A percentile compares a stretch with the other conserved stretches of the same genome.
phyloP scores from a whole-genome alignment of 2,797 vertebrate species.

The Paguma larvata region DNA sequence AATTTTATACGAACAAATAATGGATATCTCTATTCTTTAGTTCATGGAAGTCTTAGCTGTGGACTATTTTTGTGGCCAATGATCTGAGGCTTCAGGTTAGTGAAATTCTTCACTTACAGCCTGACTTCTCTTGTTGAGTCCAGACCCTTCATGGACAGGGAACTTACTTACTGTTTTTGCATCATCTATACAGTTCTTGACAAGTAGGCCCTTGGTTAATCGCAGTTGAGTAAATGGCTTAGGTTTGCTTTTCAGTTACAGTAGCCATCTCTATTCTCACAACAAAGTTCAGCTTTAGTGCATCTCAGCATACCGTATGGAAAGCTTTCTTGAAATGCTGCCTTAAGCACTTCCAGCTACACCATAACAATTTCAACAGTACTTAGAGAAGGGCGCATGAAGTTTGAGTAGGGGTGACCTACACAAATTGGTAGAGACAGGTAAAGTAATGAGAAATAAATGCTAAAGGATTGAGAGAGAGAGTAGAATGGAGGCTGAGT shows the following conservation, averaged over 20 bases:
- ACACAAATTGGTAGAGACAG: conserved; percentile 33
- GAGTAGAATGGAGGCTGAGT: not conserved
- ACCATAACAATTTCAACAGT: conserved; percentile 18
- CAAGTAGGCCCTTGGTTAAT: not conserved
- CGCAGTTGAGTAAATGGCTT: not conserved
- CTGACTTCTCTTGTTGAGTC: not conserved
- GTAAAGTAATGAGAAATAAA: conserved; percentile 32
- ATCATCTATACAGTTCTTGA: not conserved
- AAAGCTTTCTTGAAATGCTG: conserved; percentile 43
- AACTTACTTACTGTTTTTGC: not conserved
- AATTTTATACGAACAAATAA: not conserved
- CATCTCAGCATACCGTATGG: not conserved
- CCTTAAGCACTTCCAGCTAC: not conserved
- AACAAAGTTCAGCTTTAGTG: not conserved
- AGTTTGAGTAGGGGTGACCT: not conserved
- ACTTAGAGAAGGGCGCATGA: conserved; percentile 9
- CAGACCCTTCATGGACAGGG: not conserved
- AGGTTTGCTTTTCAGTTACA: not conserved
- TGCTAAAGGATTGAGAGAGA: not conserved
- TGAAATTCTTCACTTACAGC: not conserved
- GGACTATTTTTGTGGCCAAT: not conserved
- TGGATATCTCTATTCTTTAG: not conserved
- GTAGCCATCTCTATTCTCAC: not conserved
- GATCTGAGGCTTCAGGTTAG: not conserved
- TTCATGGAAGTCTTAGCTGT: not conserved